Percentiles rank a stretch among this genome's conserved stretches.
These are phyloP conservation scores for Himantopus leucocephalus DNA, from an alignment of 2,113 vertebrate species.

Conservation along the genomic window DNA sequence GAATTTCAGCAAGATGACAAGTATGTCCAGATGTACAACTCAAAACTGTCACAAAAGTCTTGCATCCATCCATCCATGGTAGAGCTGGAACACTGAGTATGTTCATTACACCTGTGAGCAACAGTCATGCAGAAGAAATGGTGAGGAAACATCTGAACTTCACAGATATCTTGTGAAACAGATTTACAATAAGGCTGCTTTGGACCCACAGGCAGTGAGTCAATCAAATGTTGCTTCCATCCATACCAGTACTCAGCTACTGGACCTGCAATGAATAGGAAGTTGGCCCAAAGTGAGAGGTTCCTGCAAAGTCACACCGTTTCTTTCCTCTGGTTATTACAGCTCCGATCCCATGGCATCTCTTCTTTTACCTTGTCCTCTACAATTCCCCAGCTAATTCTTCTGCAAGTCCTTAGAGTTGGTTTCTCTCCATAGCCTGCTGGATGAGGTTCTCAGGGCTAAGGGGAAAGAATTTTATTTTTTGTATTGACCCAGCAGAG, in stretches of 20 bases:
- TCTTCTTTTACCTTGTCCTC: background rate
- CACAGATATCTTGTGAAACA: background rate
- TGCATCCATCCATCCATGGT: background rate
- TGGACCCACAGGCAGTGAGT: background rate
- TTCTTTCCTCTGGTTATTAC: background rate
- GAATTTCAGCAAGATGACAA: background rate
- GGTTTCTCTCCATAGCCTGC: background rate
- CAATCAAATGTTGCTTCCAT: background rate
- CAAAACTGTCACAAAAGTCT: background rate
- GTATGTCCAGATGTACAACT: background rate
- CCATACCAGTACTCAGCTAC: background rate
- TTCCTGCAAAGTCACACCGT: background rate
- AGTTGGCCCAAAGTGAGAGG: background rate
- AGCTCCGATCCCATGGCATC: background rate
- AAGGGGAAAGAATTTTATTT: background rate
- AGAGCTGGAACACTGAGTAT: background rate
- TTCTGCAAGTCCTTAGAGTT: background rate
- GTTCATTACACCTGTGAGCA: background rate
- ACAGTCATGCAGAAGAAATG: background rate
- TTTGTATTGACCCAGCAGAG: background rate
- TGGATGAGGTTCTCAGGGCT: background rate
- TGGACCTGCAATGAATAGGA: background rate
- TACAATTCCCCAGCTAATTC: background rate
- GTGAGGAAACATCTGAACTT: background rate
- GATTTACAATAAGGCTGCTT: background rate